A percentile compares a stretch with the other conserved stretches of the same genome.
These are phyloP conservation scores for Parapristionchus giblindavisi DNA, from an alignment of 2,888 invertebrate genomes.

Conservation along the genomic window DNA sequence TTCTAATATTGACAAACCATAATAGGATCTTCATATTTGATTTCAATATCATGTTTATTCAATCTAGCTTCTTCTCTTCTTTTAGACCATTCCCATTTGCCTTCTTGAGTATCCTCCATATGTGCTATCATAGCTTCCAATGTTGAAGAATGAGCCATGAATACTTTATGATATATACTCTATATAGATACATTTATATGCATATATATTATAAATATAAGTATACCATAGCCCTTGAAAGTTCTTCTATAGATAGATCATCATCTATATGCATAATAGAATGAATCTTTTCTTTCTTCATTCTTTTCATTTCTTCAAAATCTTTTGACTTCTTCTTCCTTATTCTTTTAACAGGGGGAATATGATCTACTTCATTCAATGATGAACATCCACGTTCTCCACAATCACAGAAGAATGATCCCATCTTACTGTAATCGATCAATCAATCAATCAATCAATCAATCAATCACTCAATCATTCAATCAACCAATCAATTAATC, in stretches of 20 bases:
- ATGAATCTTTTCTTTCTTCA: neutral
- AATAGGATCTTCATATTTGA: constrained; percentile 36
- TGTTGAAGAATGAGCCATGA: neutral
- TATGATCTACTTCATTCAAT: constrained; percentile 38
- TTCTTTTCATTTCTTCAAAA: neutral
- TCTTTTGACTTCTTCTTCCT: neutral
- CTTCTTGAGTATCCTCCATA: constrained; percentile 41
- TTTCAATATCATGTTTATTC: neutral
- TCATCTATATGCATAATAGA: neutral
- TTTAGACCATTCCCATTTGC: constrained; percentile 1
- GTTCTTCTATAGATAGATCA: too few species aligned
- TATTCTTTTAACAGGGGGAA: constrained; percentile 3
- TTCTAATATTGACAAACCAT: constrained; percentile 30
- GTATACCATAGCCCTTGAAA: too few species aligned
- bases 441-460: too few species aligned
- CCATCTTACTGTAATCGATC: constrained; percentile 88
- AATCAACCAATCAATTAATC: too few species aligned
- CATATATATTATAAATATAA: too few species aligned
- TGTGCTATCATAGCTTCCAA: constrained; percentile 37
- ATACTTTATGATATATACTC: neutral
- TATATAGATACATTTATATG: neutral
- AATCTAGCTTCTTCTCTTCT: constrained; percentile 10
- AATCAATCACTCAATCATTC: too few species aligned
- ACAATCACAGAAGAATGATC: constrained; percentile 99
- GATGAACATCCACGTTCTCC: constrained; percentile 77